Evolutionary conservation across 2,888 invertebrate species (phyloP), one percentile per base, ranked within the genome.

Genomic region (Eremobia ochroleuca): DNA sequence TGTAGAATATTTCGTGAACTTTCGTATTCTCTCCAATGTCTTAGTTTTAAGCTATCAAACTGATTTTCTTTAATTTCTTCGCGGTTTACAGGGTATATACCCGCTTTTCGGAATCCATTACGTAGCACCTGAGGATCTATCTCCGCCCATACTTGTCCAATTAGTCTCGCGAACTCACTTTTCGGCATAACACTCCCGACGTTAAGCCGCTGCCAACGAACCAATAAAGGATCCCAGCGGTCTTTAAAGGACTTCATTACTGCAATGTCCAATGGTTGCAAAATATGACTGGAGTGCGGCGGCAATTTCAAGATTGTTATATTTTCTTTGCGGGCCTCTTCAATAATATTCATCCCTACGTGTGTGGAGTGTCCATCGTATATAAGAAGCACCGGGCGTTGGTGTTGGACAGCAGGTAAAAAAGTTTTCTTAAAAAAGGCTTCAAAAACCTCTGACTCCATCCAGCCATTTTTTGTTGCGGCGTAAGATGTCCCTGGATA

Each of bases 281-380:
- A 70, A 1, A 72, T 37, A 31, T 81, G 55, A 34, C 82, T 81
- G 2, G 82, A 76, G 69, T 85, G 82, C 9, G 79, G 52, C 13
- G 85, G 79, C 11, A 81, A n/a, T 77, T 85, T 82, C 15, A 83
- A 21, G 28, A 83, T 81, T 6, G 81, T 81, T 37, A 85, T 66
- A 8, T 64, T 34, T 25, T 40, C 64, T 58, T n/a, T 37, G 2
- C 67, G 73, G 21, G 73, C 67, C 37, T 67, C 40, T 46, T 74
- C 59, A 25, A 74, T 74, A 34, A 74, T 67, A 46, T 67, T 67
- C 11, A 74, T 5, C 4, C 67, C 67, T 11, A 67, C 67, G 25
- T 74, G 73, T 18, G 65, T 73, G 40, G 58, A 65, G 15, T 66
- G 55, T 4, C 65, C 66, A 21, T 73, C 73, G 28, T 67, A 67